Evolutionary conservation across 2,113 vertebrate genomes (phyloP).

Genomic region (Macrotus californicus): DNA sequence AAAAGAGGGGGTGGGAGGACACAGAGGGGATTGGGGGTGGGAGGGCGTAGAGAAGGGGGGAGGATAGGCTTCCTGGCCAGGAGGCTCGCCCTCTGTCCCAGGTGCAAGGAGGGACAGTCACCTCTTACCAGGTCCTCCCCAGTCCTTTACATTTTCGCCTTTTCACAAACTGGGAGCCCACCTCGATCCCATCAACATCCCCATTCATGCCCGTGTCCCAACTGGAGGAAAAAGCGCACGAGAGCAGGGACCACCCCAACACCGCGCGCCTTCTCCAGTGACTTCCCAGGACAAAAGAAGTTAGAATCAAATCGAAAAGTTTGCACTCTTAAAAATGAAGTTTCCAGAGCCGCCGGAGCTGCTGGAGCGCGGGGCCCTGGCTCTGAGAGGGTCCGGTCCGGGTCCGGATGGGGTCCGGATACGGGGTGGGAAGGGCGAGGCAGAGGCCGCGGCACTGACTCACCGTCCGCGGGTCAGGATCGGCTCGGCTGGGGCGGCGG

Average conservation of each 20-base stretch:
- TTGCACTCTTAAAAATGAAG: neutral
- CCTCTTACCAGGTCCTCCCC: neutral
- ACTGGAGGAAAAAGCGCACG: neutral
- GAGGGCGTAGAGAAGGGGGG: neutral
- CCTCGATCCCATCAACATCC: neutral
- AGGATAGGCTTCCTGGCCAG: neutral
- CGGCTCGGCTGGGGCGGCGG: neutral
- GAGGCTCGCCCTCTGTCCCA: neutral
- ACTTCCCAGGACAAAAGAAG: neutral
- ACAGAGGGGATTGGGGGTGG: rapidly evolving
- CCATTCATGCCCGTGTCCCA: rapidly evolving
- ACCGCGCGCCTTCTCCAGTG: neutral
- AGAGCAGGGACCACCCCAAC: no score
- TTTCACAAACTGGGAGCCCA: neutral
- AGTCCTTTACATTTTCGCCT: no score
- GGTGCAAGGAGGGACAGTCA: neutral
- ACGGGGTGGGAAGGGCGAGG: neutral
- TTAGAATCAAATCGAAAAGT: neutral
- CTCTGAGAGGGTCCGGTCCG: no score
- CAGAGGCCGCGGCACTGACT: slow-evolving; percentile 14
- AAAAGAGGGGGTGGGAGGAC: neutral
- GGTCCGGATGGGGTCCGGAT: no score
- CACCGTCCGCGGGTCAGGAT: slow-evolving; percentile 24
- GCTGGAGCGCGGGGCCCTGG: rapidly evolving
- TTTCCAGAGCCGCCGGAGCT: no score